A percentile compares a stretch with the other conserved stretches of the same genome.
Conservation (phyloP, 2,113 vertebrate genomes). For the Thamnophis sirtalis region DNA sequence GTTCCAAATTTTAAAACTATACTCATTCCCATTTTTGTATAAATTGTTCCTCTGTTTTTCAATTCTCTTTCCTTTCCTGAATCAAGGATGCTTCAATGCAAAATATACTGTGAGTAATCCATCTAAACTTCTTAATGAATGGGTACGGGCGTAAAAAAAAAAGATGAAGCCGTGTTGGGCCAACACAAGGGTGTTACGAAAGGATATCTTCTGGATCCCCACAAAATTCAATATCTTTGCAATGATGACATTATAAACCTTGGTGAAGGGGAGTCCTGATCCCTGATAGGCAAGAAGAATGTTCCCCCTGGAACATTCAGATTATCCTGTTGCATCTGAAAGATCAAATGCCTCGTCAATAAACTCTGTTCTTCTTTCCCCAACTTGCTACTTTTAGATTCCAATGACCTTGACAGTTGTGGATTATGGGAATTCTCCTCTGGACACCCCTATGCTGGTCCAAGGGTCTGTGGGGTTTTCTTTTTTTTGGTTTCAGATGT, state of each 20-base stretch:
- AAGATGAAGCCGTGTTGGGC: neutral
- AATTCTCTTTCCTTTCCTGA: neutral
- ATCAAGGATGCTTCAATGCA: neutral
- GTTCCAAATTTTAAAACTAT: neutral
- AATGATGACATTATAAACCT: neutral
- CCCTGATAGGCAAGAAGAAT: neutral
- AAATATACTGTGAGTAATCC: neutral
- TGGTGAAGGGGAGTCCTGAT: neutral
- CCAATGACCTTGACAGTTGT: neutral
- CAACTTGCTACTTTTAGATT: neutral
- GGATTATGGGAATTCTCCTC: neutral
- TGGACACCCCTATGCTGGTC: neutral
- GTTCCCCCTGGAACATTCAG: neutral
- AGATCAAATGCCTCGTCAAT: neutral
- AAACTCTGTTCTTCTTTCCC: neutral
- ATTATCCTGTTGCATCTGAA: neutral
- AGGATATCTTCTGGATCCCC: neutral
- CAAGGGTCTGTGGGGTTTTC: neutral
- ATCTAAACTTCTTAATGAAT: neutral
- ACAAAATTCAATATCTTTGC: neutral
- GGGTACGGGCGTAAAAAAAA: neutral
- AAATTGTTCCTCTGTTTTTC: neutral
- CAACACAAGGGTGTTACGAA: neutral
- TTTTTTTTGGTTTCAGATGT: neutral
- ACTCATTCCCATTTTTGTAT: neutral